Evolutionary conservation across 2,888 invertebrate genomes (phyloP).

Genomic region (Palloptera scutellata): DNA sequence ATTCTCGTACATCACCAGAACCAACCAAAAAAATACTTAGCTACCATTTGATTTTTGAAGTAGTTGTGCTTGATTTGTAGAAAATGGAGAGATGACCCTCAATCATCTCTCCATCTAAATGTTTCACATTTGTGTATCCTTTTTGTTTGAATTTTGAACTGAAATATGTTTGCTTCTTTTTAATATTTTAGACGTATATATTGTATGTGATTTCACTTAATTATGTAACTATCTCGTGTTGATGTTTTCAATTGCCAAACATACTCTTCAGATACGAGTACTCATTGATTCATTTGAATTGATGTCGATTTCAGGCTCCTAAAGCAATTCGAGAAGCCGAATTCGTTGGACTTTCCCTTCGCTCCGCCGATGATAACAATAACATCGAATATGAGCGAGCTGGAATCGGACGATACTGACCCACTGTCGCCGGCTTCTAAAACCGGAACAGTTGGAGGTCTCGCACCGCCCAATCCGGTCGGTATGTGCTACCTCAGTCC

Average conservation of each 20-base stretch:
- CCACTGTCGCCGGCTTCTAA: constrained; percentile 70
- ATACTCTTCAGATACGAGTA: too few species aligned
- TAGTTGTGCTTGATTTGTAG: too few species aligned
- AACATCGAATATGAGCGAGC: constrained; percentile 78
- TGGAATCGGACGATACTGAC: constrained; percentile 79
- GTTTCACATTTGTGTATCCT: constrained; percentile 28
- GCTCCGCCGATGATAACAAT: constrained; percentile 77
- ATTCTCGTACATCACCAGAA: too few species aligned
- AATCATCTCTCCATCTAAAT: neutral
- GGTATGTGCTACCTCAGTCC: constrained; percentile 81
- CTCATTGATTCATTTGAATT: too few species aligned
- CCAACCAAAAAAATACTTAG: too few species aligned
- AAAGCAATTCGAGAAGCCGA: constrained; percentile 72
- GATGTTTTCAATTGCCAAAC: too few species aligned
- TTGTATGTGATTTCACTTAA: constrained; percentile 35
- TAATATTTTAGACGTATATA: neutral
- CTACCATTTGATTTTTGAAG: too few species aligned
- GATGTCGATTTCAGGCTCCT: constrained; percentile 63
- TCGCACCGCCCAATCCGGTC: constrained; percentile 60
- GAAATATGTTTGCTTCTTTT: neutral
- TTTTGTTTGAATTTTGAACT: constrained; percentile 20
- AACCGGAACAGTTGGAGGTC: constrained; percentile 65
- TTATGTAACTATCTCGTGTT: too few species aligned
- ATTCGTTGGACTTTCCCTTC: constrained; percentile 70
- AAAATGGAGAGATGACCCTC: too few species aligned